These are phyloP conservation scores for Azorinus chamasolen DNA, from an alignment of 2,888 invertebrate genomes.

Conservation along the genomic window DNA sequence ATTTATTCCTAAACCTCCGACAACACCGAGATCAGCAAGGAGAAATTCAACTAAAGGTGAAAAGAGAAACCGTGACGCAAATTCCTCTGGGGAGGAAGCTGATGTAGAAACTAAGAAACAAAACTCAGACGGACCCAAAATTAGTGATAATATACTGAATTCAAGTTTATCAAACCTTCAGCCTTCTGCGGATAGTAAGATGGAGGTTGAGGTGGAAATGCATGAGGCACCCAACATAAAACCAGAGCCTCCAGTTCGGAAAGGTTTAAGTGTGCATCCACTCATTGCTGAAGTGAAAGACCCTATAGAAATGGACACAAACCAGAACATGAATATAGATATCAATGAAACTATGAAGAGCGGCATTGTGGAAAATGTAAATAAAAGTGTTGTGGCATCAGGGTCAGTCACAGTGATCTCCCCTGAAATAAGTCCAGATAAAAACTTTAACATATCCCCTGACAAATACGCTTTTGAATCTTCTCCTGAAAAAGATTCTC, in stretches of 20 bases:
- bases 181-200: constrained; percentile 31
- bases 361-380: not conserved
- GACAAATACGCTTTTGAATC: constrained; percentile 33
- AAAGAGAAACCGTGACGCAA: constrained; percentile 71
- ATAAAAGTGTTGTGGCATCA: not conserved
- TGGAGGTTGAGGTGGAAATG: constrained; percentile 27
- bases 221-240: constrained; percentile 1
- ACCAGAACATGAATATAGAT: constrained; percentile 52
- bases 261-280: constrained; percentile 57
- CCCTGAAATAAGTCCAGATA: constrained; percentile 22
- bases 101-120: constrained; percentile 70
- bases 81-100: constrained; percentile 76
- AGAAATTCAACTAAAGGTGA: constrained; percentile 70
- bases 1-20: constrained; percentile 80
- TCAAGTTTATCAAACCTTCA: constrained; percentile 50
- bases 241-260: constrained; percentile 9
- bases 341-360: not conserved
- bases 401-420: constrained; percentile 6
- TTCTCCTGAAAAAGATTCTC: constrained; percentile 27
- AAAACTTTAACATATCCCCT: constrained; percentile 28
- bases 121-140: constrained; percentile 39
- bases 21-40: constrained; percentile 69
- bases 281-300: constrained; percentile 48
- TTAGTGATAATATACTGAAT: constrained; percentile 45
- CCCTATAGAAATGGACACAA: constrained; percentile 17